phyloP scores from a whole-genome alignment of 2,797 vertebrate species.

The Paguma larvata region DNA sequence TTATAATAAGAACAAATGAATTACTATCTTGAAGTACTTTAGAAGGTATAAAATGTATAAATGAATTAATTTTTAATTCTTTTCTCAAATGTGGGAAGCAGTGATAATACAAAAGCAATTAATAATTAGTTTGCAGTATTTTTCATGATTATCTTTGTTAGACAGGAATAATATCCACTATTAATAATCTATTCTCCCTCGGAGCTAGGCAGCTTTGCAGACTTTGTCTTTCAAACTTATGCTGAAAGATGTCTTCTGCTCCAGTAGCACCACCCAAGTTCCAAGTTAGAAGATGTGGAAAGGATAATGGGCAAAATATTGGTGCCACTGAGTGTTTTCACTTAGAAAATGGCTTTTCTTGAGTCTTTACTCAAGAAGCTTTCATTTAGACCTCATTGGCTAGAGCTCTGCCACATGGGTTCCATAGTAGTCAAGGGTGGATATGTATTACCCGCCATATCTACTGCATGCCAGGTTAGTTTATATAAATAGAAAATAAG shows the following conservation, averaged over 20 bases:
- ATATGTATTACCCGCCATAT: neutral
- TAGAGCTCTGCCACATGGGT: neutral
- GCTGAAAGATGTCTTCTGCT: neutral
- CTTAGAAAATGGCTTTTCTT: neutral
- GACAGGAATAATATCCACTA: neutral
- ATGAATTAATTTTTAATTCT: constrained; percentile 38
- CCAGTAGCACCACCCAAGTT: neutral
- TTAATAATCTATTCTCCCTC: neutral
- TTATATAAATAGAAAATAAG: neutral
- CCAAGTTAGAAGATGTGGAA: neutral
- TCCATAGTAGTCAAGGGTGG: neutral
- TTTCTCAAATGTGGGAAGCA: neutral
- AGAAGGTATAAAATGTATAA: neutral
- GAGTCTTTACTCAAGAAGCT: neutral
- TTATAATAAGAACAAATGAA: constrained; percentile 4
- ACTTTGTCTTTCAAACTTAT: neutral
- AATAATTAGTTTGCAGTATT: neutral
- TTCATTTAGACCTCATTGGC: neutral
- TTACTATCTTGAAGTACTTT: neutral
- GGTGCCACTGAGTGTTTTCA: neutral
- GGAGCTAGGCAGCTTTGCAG: neutral
- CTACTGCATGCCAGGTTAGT: neutral
- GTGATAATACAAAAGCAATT: constrained; percentile 53
- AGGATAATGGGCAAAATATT: neutral
- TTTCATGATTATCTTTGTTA: constrained; percentile 56